phyloP scores from a whole-genome alignment of 2,113 vertebrate genomes.

The Zosterops japonicus region DNA sequence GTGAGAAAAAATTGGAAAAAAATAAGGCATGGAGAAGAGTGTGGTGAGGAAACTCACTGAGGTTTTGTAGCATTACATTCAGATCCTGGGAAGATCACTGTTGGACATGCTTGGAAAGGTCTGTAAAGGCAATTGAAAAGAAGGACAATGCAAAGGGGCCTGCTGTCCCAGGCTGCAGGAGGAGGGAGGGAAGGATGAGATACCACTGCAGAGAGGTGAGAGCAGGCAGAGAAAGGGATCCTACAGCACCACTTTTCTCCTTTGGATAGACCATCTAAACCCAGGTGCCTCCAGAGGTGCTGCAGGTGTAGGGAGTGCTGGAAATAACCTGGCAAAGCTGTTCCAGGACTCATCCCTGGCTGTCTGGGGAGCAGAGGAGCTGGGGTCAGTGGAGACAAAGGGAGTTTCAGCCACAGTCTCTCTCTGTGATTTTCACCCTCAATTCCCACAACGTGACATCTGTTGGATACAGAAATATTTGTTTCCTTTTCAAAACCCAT shows the following conservation, averaged over 20 bases:
- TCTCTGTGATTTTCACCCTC: neutral
- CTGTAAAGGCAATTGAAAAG: neutral
- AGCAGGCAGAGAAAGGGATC: neutral
- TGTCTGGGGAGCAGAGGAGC: neutral
- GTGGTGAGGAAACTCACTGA: fast-evolving
- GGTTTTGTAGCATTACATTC: neutral
- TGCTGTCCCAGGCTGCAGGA: neutral
- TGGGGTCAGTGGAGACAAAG: neutral
- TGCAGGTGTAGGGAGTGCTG: neutral
- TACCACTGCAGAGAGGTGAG: neutral
- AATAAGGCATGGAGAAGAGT: neutral
- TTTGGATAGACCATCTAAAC: neutral
- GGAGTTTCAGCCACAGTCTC: neutral
- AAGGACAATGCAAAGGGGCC: neutral
- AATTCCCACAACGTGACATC: fast-evolving
- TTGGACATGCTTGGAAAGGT: neutral
- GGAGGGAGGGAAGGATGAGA: neutral
- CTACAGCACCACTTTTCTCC: fast-evolving
- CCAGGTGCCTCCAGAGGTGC: neutral
- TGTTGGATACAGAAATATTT: neutral
- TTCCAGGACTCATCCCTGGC: neutral
- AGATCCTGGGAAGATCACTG: neutral
- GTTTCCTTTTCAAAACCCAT: neutral
- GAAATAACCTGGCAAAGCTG: neutral
- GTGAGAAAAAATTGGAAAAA: neutral